Conservation (phyloP, 2,113 vertebrate genomes). For the Nansenia antarctica region DNA sequence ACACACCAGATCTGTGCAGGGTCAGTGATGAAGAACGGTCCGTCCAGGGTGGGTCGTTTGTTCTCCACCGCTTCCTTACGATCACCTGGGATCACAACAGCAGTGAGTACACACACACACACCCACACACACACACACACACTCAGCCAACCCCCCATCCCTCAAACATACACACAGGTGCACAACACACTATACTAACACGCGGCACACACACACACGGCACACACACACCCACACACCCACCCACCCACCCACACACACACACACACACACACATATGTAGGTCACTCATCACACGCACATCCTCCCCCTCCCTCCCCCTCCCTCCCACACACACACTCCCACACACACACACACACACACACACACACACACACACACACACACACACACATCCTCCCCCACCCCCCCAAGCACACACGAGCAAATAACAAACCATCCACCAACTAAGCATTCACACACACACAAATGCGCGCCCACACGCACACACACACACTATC, state of each 20-base stretch:
- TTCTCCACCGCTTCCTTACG: constrained; percentile 65
- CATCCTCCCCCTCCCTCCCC: background rate
- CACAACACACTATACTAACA: too few relatives aligned
- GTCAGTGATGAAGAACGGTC: constrained; percentile 56
- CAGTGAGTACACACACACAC: constrained; percentile 31
- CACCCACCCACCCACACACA: too few relatives aligned
- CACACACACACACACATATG: constrained; percentile 39
- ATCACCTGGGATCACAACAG: constrained; percentile 67
- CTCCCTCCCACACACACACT: background rate
- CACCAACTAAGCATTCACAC: too few relatives aligned
- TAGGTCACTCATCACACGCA: constrained; percentile 11
- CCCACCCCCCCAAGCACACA: constrained; percentile 18
- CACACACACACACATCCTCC: constrained; percentile 15
- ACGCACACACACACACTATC: constrained; percentile 24
- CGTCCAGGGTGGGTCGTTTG: constrained; percentile 55
- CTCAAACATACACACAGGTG: constrained; percentile 21
- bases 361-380: background rate
- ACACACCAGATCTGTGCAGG: constrained; percentile 64
- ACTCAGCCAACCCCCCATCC: constrained; percentile 4
- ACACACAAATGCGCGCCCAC: constrained; percentile 27
- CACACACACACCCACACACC: constrained; percentile 11
- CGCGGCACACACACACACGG: background rate
- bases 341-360: constrained; percentile 8
- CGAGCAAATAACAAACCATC: constrained; percentile 26
- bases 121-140: constrained; percentile 26